A percentile compares a stretch with the other conserved stretches of the same genome.
Conservation (phyloP, 2,113 vertebrate genomes). For the Pachypanchax playfairii region DNA sequence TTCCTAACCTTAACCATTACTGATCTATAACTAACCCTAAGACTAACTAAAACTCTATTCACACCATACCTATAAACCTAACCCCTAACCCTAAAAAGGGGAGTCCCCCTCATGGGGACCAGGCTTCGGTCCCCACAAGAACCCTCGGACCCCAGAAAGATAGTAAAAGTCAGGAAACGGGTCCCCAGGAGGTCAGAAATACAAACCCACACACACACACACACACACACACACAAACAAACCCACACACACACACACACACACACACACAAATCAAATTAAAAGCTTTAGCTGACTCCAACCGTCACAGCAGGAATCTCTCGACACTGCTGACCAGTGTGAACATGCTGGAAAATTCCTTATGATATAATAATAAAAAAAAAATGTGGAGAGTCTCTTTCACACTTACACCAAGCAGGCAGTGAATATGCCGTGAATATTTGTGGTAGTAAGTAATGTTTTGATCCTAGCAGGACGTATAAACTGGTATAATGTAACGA, state of each 20-base stretch:
- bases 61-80: too few relatives aligned
- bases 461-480: conserved; percentile 49
- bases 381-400: conserved; percentile 38
- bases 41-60: too few relatives aligned
- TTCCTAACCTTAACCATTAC: too few relatives aligned
- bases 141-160: too few relatives aligned
- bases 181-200: too few relatives aligned
- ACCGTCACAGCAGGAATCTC: conserved; percentile 49
- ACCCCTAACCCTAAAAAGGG: too few relatives aligned
- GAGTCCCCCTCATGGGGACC: too few relatives aligned
- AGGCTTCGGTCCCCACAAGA: too few relatives aligned
- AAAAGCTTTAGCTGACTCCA: conserved; percentile 48
- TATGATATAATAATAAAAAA: not conserved
- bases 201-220: too few relatives aligned
- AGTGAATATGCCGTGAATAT: conserved; percentile 48
- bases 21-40: too few relatives aligned
- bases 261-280: conserved; percentile 56
- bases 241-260: conserved; percentile 9
- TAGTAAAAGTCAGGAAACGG: too few relatives aligned
- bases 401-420: conserved; percentile 35
- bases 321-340: conserved; percentile 45
- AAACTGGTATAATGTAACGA: conserved; percentile 50
- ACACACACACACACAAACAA: too few relatives aligned
- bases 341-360: conserved; percentile 20
- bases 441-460: conserved; percentile 49